These are phyloP conservation scores for Felis chaus DNA, from an alignment of 2,113 vertebrate species.

Conservation along the genomic window DNA sequence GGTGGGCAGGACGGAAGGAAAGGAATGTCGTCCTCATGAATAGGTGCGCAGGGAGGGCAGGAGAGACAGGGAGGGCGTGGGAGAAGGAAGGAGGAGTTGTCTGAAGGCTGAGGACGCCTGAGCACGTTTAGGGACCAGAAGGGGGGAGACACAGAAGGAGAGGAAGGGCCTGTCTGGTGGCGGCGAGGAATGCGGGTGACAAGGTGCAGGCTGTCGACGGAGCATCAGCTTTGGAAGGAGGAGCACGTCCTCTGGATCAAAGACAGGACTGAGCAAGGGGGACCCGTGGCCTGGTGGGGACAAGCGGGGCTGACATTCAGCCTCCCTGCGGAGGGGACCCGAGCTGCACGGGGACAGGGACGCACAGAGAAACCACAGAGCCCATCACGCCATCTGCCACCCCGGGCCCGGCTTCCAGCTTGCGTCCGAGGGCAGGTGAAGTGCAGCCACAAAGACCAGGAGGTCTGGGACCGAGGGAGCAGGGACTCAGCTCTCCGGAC, in stretches of 20 bases:
- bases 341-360: not conserved
- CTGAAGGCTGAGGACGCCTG: not conserved
- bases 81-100: not conserved
- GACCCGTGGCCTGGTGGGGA: not conserved
- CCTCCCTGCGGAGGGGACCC: fast-evolving
- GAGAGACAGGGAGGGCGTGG: not conserved
- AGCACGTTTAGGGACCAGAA: too few species aligned
- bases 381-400: not conserved
- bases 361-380: not conserved
- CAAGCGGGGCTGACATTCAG: too few species aligned
- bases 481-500: not conserved
- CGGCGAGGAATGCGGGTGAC: too few species aligned
- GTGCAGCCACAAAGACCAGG: not conserved
- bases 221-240: not conserved
- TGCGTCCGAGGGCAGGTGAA: not conserved
- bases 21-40: fast-evolving
- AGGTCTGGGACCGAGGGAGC: not conserved
- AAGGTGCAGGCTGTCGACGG: fast-evolving
- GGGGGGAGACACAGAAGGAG: too few species aligned
- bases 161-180: not conserved
- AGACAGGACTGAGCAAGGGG: fast-evolving
- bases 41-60: not conserved
- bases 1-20: not conserved
- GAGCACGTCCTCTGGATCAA: too few species aligned
- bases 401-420: not conserved